Conservation (phyloP, 1,140 invertebrate species). For the Forficula auricularia region DNA sequence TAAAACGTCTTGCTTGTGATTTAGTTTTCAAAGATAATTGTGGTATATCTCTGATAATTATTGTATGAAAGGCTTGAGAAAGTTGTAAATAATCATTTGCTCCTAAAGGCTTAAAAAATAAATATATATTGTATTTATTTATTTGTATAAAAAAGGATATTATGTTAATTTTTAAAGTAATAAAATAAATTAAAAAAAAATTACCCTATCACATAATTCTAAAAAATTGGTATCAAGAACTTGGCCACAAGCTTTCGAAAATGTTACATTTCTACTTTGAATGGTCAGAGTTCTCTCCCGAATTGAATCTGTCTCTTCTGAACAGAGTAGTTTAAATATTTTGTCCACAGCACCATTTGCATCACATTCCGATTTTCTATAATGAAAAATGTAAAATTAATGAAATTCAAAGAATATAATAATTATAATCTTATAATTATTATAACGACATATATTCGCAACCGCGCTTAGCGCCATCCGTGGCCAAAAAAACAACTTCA, state of each 20-base stretch:
- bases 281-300: conserved; percentile 67
- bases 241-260: conserved; percentile 80
- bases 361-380: conserved; percentile 38
- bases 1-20: conserved; percentile 81
- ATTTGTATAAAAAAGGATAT: conserved; percentile 3
- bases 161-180: not conserved
- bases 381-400: conserved; percentile 16
- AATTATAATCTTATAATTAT: no score
- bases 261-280: conserved; percentile 70
- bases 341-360: conserved; percentile 49
- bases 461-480: no score
- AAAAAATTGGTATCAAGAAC: conserved; percentile 77
- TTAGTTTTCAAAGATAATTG: conserved; percentile 56
- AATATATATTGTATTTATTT: conserved; percentile 11
- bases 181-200: conserved; percentile 15
- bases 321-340: conserved; percentile 74
- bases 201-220: conserved; percentile 78
- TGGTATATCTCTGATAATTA: conserved; percentile 81
- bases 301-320: conserved; percentile 79
- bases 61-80: conserved; percentile 82
- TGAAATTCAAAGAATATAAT: conserved; percentile 8
- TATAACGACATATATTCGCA: no score
- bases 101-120: conserved; percentile 56
- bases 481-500: no score
- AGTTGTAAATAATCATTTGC: conserved; percentile 87